These are phyloP conservation scores for Nymphicus hollandicus DNA, from an alignment of 2,113 vertebrate genomes.

Conservation along the genomic window DNA sequence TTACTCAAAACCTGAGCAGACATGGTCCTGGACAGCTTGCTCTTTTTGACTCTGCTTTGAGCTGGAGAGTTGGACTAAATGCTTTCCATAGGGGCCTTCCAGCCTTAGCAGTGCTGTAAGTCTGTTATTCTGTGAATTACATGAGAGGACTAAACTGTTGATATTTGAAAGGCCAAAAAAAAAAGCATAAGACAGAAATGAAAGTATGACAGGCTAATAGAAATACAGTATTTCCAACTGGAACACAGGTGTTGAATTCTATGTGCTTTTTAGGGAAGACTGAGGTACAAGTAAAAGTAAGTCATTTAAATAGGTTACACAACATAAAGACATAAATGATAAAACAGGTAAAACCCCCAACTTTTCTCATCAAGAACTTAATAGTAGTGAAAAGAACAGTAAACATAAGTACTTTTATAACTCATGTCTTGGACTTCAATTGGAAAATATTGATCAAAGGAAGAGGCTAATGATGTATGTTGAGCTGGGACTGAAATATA, in stretches of 20 bases:
- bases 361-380: background rate
- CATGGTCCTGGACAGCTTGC: background rate
- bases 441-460: background rate
- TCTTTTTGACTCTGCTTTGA: background rate
- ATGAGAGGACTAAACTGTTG: background rate
- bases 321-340: background rate
- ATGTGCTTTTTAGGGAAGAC: background rate
- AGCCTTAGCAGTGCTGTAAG: background rate
- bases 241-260: background rate
- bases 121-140: background rate
- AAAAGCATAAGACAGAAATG: background rate
- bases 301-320: background rate
- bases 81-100: background rate
- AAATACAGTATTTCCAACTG: background rate
- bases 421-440: background rate
- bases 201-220: background rate
- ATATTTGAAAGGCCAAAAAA: background rate
- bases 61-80: background rate
- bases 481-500: background rate
- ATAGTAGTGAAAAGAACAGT: background rate
- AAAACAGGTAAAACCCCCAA: accelerated
- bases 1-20: background rate
- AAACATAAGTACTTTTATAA: background rate
- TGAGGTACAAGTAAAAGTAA: background rate
- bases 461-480: background rate